Evolutionary conservation across 2,113 vertebrate genomes (phyloP), one percentile per base, ranked within the genome.

Genomic region (Holacanthus passer): DNA sequence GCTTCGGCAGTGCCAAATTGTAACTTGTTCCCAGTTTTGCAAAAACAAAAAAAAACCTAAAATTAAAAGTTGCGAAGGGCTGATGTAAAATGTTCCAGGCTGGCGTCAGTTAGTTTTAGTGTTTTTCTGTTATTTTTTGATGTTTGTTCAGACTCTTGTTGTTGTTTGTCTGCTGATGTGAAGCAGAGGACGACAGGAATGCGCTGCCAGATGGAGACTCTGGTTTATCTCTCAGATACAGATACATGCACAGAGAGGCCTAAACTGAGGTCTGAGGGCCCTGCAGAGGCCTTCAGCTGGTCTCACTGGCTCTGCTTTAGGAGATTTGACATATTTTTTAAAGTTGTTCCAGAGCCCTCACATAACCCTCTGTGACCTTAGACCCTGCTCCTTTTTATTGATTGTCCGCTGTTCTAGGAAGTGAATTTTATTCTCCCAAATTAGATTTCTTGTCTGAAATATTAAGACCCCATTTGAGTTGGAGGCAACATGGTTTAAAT

Each of bases 221-320:
- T 91, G 92, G 55, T 82, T 89, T 78, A n/a, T 82, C 39, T 92
- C 92, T 81, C 81, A 83, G 87, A 81, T 73, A 73, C 74, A 70
- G 35, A 48, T 32, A 55, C 35, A 43, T 43, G 19, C 41, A 35
- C n/a, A 39, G 32, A 9, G 56, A 20, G 69, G 37, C 45, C 37
- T 72, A 76, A 19, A 24, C 41, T 41, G 14, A 53, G 76, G 73
- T 53, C n/a, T 9, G 65, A 37, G 59, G 73, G 37, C 45, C 72
- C 3, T 19, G 2, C 41, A 22, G 45, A 0, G 27, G 52, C 50
- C 77, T 0, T 37, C 43, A 19, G 50, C 12, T 13, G 20, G 3
- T 47, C 29, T 3, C 5, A 27, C 2, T 5, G 24, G 48, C 20
- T 47, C 63, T n/a, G n/a, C n/a, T n/a, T n/a, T n/a, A n/a, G n/a